Percentiles rank a stretch among this genome's conserved stretches.
Evolutionary conservation across 2,797 vertebrate species (phyloP).

Genomic region (Lophius americanus): DNA sequence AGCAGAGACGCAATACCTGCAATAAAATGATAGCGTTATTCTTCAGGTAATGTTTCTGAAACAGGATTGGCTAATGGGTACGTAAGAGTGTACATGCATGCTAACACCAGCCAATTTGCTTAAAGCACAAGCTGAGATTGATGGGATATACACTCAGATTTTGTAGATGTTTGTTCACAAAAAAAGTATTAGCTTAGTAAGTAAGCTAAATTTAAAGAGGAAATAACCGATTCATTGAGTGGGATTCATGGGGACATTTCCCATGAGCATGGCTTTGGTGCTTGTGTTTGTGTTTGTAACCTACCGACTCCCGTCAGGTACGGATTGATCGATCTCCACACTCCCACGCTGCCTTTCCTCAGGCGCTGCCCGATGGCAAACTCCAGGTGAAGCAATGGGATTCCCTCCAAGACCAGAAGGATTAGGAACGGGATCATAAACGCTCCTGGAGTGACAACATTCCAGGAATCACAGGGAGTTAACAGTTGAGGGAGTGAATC

Average conservation of each 20-base stretch:
- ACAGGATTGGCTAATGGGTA: too few relatives aligned
- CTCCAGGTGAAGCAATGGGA: conserved; percentile 92
- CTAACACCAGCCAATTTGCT: too few relatives aligned
- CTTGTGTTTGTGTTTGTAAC: conserved; percentile 52
- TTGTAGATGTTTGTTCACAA: neutral
- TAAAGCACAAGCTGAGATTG: too few relatives aligned
- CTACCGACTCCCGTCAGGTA: conserved; percentile 89
- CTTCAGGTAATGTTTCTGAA: neutral
- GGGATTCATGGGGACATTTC: neutral
- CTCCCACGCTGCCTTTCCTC: conserved; percentile 88
- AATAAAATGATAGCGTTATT: neutral
- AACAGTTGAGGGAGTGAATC: neutral
- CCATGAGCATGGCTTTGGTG: neutral
- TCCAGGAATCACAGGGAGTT: conserved; percentile 5
- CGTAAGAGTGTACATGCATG: too few relatives aligned
- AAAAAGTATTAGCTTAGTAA: neutral
- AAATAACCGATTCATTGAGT: too few relatives aligned
- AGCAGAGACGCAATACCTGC: conserved; percentile 88
- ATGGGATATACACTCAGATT: too few relatives aligned
- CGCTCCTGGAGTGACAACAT: conserved; percentile 82
- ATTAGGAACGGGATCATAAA: conserved; percentile 98
- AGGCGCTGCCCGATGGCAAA: conserved; percentile 95
- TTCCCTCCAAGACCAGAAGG: conserved; percentile 91
- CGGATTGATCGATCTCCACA: conserved; percentile 87
- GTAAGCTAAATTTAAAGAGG: too few relatives aligned